phyloP scores from a whole-genome alignment of 2,888 invertebrate genomes.

The Phytoseiulus persimilis region DNA sequence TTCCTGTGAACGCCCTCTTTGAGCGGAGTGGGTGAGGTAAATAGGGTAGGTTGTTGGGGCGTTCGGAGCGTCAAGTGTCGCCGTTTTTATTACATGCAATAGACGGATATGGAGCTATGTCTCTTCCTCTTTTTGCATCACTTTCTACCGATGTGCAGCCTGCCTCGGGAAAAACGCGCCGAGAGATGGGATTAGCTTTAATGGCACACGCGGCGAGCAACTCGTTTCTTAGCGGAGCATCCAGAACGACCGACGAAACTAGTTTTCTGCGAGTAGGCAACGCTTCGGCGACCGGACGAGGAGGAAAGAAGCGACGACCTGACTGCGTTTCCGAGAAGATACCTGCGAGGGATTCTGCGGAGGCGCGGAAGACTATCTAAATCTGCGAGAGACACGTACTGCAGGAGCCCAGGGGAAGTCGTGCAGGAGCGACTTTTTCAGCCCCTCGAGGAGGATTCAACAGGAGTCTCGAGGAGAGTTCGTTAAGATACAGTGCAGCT shows the following conservation, averaged over 20 bases:
- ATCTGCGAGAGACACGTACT: background rate
- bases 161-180: background rate
- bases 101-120: background rate
- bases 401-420: background rate
- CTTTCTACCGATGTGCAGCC: background rate
- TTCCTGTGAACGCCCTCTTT: background rate
- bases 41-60: background rate
- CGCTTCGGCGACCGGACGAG: background rate
- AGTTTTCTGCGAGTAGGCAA: background rate
- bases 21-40: background rate
- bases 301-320: background rate
- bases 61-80: background rate
- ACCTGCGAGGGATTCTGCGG: background rate
- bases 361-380: background rate
- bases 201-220: background rate
- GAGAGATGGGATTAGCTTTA: background rate
- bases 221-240: background rate
- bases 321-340: background rate
- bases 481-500: background rate
- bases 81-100: background rate
- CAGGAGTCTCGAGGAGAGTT: no score
- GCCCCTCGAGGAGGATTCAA: background rate
- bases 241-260: background rate
- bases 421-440: background rate
- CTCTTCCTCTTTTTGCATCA: background rate